Conservation (phyloP, 2,888 invertebrate species). For the Cyrtodaria siliqua region DNA sequence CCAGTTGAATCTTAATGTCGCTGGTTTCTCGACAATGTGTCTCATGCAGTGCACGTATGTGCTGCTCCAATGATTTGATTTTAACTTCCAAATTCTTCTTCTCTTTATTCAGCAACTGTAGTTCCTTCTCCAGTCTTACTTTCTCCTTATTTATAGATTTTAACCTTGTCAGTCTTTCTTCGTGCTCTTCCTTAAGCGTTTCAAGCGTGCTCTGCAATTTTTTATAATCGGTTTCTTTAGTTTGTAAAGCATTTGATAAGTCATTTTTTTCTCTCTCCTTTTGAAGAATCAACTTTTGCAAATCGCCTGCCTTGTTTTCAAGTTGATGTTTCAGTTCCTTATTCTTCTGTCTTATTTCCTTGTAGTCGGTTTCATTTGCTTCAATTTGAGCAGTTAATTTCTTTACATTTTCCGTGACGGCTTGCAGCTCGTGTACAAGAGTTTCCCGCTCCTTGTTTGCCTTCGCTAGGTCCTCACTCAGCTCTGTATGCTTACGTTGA, state of each 20-base stretch:
- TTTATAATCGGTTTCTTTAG: slow-evolving; percentile 56
- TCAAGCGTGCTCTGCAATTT: slow-evolving; percentile 53
- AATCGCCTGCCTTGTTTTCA: slow-evolving; percentile 42
- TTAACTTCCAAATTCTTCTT: slow-evolving; percentile 52
- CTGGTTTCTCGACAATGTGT: slow-evolving; percentile 42
- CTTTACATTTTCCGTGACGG: slow-evolving; percentile 47
- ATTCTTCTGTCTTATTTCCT: slow-evolving; percentile 51
- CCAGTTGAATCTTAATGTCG: slow-evolving; percentile 40
- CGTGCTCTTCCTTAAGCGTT: slow-evolving; percentile 61
- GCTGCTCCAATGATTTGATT: slow-evolving; percentile 53
- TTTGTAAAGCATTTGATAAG: slow-evolving; percentile 37
- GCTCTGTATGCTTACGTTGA: slow-evolving; percentile 60
- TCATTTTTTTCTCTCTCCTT: slow-evolving; percentile 57
- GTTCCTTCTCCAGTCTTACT: slow-evolving; percentile 51
- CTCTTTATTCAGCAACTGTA: slow-evolving; percentile 44
- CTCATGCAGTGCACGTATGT: slow-evolving; percentile 45
- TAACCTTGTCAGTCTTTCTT: slow-evolving; percentile 53
- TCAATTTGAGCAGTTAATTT: slow-evolving; percentile 46
- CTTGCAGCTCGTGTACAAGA: slow-evolving; percentile 41
- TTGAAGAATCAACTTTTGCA: slow-evolving; percentile 40
- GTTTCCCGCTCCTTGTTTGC: slow-evolving; percentile 44
- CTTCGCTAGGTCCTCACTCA: slow-evolving; percentile 50
- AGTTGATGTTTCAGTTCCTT: slow-evolving; percentile 45
- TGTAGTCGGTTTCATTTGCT: slow-evolving; percentile 47
- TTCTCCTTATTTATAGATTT: slow-evolving; percentile 57